Base-by-base conservation (phyloP, 2,797 vertebrate genomes). In the Benthosema pterotum region DNA sequence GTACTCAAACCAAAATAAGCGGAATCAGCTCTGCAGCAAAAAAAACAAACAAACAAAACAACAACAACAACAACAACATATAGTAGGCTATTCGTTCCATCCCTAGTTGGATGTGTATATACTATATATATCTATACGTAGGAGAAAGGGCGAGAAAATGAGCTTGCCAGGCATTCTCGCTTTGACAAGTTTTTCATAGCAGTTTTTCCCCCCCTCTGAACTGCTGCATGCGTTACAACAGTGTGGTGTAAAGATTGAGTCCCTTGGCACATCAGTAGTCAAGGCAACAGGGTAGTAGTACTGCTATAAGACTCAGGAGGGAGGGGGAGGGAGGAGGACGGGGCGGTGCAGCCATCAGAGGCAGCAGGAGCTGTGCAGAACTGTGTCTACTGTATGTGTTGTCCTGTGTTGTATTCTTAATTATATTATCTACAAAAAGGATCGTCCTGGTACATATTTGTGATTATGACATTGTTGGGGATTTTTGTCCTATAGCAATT, bases 191-290 rank as follows among this genome's bases (percentile, higher is more conserved):
- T 80, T 67, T 69, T 72, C 47, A 3, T 60, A 42, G 62, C 54
- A 57, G 65, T 55, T 45, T 77, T 71, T 77, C 19, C n/a, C n/a
- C n/a, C n/a, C n/a, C n/a, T 5, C 57, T 74, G 77, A 86, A 80
- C 78, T 67, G 57, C 55, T 80, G 82, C 85, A 74, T 72, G 77
- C 78, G 70, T 86, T 25, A 86, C 79, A 86, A 73, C 77, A 79
- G 69, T 74, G 52, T 54, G 38, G 65, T 77, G 79, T 88, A 80
- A 60, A 60, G 72, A 77, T 79, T 63, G 74, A 68, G 72, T 88
- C 87, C 86, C 84, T 56, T 63, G 88, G 88, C 88, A 89, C 86
- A 71, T 72, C 84, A 83, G 88, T 92, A 73, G 87, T 71, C 88
- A 89, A 82, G 88, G 89, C 83, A 90, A 90, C 90, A 71, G 75